Evolutionary conservation across 23 tunicate genomes (phyloP).

Genomic region (Ascidia mentula): DNA sequence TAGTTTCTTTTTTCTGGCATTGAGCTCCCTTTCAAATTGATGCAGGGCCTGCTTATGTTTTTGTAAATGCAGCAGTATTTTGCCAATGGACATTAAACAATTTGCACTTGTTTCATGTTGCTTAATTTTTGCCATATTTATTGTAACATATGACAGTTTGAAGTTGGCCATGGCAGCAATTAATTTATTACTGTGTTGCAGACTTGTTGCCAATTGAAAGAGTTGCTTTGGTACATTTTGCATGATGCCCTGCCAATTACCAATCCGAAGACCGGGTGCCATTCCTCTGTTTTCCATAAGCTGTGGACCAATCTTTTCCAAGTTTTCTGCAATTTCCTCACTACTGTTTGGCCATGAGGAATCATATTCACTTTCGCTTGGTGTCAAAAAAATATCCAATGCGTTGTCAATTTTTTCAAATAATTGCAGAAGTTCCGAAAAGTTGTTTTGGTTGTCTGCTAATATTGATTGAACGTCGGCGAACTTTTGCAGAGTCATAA

Average conservation of each 20-base stretch:
- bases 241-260: background rate
- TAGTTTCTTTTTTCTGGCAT: background rate
- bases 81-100: background rate
- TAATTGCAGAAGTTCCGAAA: background rate
- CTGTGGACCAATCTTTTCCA: background rate
- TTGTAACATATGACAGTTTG: too few relatives aligned
- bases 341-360: background rate
- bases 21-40: background rate
- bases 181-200: background rate
- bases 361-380: background rate
- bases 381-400: background rate
- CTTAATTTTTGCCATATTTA: background rate
- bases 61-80: background rate
- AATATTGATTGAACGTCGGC: background rate
- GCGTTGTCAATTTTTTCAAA: slow-evolving; percentile 1
- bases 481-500: background rate
- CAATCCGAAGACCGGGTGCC: background rate
- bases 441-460: background rate
- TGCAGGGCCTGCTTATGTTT: background rate
- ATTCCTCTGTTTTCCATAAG: background rate
- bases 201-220: background rate
- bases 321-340: background rate
- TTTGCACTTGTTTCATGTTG: background rate
- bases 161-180: background rate
- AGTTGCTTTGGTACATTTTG: background rate